Percentiles rank a stretch among this genome's conserved stretches.
Evolutionary conservation across 2,113 vertebrate species (phyloP).

Genomic region (Cephalopterus ornatus): DNA sequence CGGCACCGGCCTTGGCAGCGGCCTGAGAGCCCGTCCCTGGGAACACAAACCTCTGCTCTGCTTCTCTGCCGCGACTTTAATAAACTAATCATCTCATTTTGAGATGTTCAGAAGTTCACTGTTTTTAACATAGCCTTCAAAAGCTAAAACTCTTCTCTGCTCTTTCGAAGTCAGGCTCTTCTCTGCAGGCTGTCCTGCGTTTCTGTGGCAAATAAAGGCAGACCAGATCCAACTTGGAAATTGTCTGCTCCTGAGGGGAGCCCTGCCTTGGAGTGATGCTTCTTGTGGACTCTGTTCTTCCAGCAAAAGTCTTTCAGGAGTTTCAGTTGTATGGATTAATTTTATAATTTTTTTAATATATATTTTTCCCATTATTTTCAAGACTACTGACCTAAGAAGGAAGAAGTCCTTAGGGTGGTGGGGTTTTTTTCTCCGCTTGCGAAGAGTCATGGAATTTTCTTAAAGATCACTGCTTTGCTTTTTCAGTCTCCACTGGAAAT

Average conservation of each 20-base stretch:
- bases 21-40: too few relatives aligned
- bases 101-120: neutral
- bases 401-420: neutral
- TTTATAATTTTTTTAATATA: neutral
- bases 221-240: neutral
- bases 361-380: neutral
- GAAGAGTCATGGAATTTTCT: neutral
- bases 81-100: neutral
- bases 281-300: neutral
- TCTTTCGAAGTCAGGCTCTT: neutral
- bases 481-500: neutral
- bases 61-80: neutral
- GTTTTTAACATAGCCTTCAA: neutral
- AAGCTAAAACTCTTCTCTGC: neutral
- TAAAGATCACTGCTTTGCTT: neutral
- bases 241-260: neutral
- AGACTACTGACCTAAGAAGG: neutral
- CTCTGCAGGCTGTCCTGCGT: neutral
- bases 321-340: neutral
- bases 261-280: neutral
- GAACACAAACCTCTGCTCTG: neutral
- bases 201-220: neutral
- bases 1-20: neutral
- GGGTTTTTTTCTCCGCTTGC: neutral
- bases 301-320: neutral